Percentiles rank a stretch among this genome's conserved stretches.
Conservation (phyloP, 2,797 vertebrate genomes). For the Hapalemur alaotrensis region DNA sequence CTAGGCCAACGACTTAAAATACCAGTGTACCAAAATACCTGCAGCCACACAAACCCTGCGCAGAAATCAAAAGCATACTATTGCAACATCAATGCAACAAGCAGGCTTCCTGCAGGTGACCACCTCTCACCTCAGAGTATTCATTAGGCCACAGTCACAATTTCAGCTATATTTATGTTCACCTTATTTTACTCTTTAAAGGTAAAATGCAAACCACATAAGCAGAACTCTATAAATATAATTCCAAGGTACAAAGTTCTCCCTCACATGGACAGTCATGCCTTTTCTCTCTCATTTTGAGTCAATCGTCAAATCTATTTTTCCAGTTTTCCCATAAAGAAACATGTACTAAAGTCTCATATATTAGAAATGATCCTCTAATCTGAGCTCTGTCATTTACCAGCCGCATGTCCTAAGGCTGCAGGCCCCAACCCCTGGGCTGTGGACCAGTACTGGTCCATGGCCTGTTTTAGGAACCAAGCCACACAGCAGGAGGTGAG, state of each 20-base stretch:
- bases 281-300: conserved; percentile 32
- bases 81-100: background rate
- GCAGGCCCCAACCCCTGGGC: too few relatives aligned
- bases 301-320: background rate
- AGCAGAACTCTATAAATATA: background rate
- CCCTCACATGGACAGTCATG: background rate
- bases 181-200: background rate
- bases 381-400: background rate
- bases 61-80: background rate
- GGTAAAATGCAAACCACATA: conserved; percentile 31
- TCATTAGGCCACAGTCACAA: background rate
- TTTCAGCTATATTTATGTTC: background rate
- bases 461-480: too few relatives aligned
- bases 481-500: too few relatives aligned
- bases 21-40: background rate
- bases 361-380: background rate
- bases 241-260: background rate
- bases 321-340: background rate
- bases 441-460: too few relatives aligned
- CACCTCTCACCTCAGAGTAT: background rate
- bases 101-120: background rate
- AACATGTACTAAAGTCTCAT: background rate
- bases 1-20: background rate
- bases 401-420: background rate
- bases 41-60: background rate